Evolutionary conservation across 2,888 invertebrate species (phyloP).

Genomic region (Lithophane semibrunnea): DNA sequence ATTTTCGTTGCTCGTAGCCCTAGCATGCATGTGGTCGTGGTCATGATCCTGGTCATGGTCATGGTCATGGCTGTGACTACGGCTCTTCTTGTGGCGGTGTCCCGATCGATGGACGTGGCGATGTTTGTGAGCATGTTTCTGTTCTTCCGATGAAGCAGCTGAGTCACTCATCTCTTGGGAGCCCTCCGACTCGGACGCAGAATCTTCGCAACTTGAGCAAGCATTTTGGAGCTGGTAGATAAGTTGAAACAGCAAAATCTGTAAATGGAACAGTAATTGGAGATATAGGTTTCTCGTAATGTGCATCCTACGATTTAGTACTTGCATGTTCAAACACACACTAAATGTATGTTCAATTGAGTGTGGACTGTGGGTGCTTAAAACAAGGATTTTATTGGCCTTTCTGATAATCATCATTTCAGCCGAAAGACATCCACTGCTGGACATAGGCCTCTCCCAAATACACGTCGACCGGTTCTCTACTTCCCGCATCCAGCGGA

Average conservation of each 20-base stretch:
- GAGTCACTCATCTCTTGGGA: constrained; percentile 46
- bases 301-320: too few species aligned
- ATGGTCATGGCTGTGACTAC: constrained; percentile 15
- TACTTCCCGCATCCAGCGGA: too few species aligned
- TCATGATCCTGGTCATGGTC: constrained; percentile 16
- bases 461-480: too few species aligned
- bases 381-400: too few species aligned
- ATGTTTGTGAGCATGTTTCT: constrained; percentile 36
- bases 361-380: too few species aligned
- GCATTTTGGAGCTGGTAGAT: constrained; percentile 43
- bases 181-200: constrained; percentile 18
- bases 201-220: constrained; percentile 36
- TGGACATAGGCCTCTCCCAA: too few species aligned
- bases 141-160: constrained; percentile 39
- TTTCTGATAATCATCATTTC: too few species aligned
- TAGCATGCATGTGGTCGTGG: neutral
- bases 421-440: too few species aligned
- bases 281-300: too few species aligned
- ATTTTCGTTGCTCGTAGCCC: constrained; percentile 63
- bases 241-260: constrained; percentile 56
- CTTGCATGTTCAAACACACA: too few species aligned
- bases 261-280: constrained; percentile 4
- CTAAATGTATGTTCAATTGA: too few species aligned
- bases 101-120: constrained; percentile 30
- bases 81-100: constrained; percentile 38